Base-by-base conservation (phyloP, 2,888 invertebrate genomes). In the Dynastes tityus region DNA sequence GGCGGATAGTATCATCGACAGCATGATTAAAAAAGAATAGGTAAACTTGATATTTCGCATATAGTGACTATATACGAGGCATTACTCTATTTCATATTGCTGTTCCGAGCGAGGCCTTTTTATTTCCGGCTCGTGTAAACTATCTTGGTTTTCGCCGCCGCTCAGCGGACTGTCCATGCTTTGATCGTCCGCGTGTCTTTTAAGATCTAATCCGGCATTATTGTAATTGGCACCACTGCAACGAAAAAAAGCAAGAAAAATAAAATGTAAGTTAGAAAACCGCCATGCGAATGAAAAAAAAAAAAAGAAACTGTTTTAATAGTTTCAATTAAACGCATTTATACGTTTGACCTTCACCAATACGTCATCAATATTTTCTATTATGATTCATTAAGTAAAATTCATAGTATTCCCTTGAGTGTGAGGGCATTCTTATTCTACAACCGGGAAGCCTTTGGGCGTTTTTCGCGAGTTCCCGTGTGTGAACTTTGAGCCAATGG, bases 61-160 rank as follows among this genome's bases (percentile, higher is more conserved):
- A 74, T 74, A 74, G 73, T 61, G 73, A 74, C 73, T 61, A 74
- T 61, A 78, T 78, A 78, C 71, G 71, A 71, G 32, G n/a, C 49
- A 78, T 84, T 87, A 89, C 85, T 89, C 88, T 55, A 87, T 86
- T 82, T 89, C 89, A 76, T 84, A 85, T 80, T 86, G 85, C 81
- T 87, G 87, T 67, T 88, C 87, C 45, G 84, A 82, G 80, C 88
- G 88, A 70, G 84, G 82, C 82, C 88, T 85, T 78, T 89, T 89
- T 58, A 86, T 81, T 40, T 88, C 89, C n/a, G 88, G 87, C 79
- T 89, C 88, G 77, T 86, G 85, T 68, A 85, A 73, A 80, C 85
- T 85, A 76, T 87, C 87, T 67, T 84, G 81, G 64, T 83, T 85
- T 63, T 87, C 87, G 9, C 86, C 86, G 29, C 84, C 82, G 78